Conservation (phyloP, 2,113 vertebrate genomes). For the Neodon shergylaensis region DNA sequence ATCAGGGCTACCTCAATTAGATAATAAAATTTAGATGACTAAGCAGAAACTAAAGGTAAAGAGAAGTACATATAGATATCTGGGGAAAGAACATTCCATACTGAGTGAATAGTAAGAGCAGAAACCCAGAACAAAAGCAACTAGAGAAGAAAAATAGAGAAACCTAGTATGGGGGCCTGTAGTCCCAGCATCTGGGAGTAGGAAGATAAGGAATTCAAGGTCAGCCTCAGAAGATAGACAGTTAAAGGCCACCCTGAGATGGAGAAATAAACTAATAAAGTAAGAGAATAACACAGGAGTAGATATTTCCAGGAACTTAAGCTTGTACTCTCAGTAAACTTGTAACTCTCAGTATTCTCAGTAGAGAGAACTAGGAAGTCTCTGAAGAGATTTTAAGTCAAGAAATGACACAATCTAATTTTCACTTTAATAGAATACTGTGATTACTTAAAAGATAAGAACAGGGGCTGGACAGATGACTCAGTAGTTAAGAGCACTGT, state of each 20-base stretch:
- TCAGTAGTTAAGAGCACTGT: background rate
- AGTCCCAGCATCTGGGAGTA: background rate
- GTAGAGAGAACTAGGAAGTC: background rate
- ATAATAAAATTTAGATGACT: slow-evolving; percentile 29
- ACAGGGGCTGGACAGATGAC: background rate
- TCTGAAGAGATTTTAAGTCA: background rate
- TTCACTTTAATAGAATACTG: slow-evolving; percentile 31
- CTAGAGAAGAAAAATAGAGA: background rate
- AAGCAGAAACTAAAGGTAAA: slow-evolving; percentile 6
- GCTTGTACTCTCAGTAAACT: background rate
- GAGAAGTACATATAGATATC: background rate
- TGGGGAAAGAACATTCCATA: background rate
- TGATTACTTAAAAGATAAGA: background rate
- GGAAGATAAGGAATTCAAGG: background rate
- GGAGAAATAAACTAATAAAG: background rate
- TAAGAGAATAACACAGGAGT: background rate
- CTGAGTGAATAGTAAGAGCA: background rate
- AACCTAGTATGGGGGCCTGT: background rate
- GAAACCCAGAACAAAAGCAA: background rate
- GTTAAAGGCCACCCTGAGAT: background rate
- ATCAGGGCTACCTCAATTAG: slow-evolving; percentile 20
- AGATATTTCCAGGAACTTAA: background rate
- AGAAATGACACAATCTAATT: slow-evolving; percentile 21
- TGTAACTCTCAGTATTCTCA: background rate
- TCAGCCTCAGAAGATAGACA: background rate